A percentile compares a stretch with the other conserved stretches of the same genome.
Evolutionary conservation across 1,140 invertebrate species (phyloP).

Genomic region (Tetramorium simillimum): DNA sequence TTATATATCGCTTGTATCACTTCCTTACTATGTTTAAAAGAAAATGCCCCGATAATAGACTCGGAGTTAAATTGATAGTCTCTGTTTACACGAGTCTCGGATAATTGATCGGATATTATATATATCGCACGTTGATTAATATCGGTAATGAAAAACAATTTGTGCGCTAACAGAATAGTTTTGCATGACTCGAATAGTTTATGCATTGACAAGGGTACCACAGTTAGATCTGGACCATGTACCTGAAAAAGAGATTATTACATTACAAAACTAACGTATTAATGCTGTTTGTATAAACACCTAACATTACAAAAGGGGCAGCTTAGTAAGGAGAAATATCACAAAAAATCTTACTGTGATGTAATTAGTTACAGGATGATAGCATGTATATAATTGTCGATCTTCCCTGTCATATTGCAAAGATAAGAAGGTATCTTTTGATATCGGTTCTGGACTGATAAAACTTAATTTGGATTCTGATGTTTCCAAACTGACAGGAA

Average conservation of each 20-base stretch:
- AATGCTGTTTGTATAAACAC: not conserved
- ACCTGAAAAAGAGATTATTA: constrained; percentile 82
- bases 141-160: constrained; percentile 87
- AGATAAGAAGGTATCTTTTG: constrained; percentile 83
- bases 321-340: not conserved
- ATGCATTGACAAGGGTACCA: constrained; percentile 89
- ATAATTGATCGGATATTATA: constrained; percentile 87
- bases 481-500: constrained; percentile 60
- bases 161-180: constrained; percentile 87
- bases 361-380: constrained; percentile 84
- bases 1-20: constrained; percentile 84
- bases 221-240: constrained; percentile 88
- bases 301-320: too few species aligned
- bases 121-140: constrained; percentile 84
- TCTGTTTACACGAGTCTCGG: constrained; percentile 87
- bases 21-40: constrained; percentile 85
- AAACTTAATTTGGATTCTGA: constrained; percentile 60
- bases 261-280: not conserved
- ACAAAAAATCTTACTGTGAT: constrained; percentile 82
- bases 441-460: constrained; percentile 77
- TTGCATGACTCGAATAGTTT: constrained; percentile 88
- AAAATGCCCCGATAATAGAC: constrained; percentile 86
- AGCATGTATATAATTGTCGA: constrained; percentile 85
- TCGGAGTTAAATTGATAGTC: constrained; percentile 87
- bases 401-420: constrained; percentile 84